A percentile compares a stretch with the other conserved stretches of the same genome.
Evolutionary conservation across 1,140 invertebrate species (phyloP).

Genomic region (Hormaphis cornu): DNA sequence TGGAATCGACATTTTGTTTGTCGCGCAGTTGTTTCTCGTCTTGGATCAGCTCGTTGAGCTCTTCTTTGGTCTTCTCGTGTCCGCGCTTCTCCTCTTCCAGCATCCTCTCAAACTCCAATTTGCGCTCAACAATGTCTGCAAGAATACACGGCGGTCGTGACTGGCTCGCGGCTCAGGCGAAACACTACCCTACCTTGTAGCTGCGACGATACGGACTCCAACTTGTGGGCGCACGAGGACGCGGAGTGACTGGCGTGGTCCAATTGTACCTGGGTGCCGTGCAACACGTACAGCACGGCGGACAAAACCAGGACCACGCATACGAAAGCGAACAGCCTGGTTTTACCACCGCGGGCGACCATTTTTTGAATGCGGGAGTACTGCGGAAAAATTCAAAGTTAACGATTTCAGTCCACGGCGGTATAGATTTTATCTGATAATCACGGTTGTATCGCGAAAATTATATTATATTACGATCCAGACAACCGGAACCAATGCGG

Average conservation of each 20-base stretch:
- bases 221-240: constrained; percentile 38
- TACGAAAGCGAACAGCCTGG: constrained; percentile 36
- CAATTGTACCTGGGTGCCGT: constrained; percentile 37
- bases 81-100: constrained; percentile 47
- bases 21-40: constrained; percentile 45
- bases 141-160: constrained; percentile 35
- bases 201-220: constrained; percentile 39
- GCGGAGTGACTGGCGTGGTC: constrained; percentile 35
- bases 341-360: constrained; percentile 36
- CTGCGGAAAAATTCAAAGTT: constrained; percentile 21
- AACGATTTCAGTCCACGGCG: no score
- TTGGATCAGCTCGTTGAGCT: constrained; percentile 44
- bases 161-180: no score
- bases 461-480: no score
- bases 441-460: no score
- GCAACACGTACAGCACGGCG: constrained; percentile 37
- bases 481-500: no score
- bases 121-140: constrained; percentile 48
- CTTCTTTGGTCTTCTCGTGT: constrained; percentile 44
- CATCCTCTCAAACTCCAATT: constrained; percentile 46
- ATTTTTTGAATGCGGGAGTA: constrained; percentile 34
- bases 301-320: constrained; percentile 36
- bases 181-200: constrained; percentile 37
- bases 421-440: no score
- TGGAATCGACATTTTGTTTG: constrained; percentile 45